A percentile compares a stretch with the other conserved stretches of the same genome.
Conservation (phyloP, 2,888 invertebrate genomes). For the Amphimallon solstitiale region DNA sequence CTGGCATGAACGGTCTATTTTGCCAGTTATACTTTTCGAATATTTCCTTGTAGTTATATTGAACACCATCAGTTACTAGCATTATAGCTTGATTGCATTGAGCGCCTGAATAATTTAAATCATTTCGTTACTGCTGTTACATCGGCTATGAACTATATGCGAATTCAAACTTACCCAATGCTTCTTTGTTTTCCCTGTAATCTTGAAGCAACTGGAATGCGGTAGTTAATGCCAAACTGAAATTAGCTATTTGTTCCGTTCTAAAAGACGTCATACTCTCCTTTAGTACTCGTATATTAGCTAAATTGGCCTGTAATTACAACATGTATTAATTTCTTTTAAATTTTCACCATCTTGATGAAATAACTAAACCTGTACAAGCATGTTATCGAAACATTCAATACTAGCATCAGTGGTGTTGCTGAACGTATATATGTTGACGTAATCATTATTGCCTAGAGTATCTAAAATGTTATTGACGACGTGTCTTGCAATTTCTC, state of each 20-base stretch:
- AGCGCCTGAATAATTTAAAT: slow-evolving; percentile 59
- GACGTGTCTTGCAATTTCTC: slow-evolving; percentile 90
- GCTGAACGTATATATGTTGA: slow-evolving; percentile 94
- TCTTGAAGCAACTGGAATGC: slow-evolving; percentile 85
- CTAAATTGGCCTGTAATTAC: slow-evolving; percentile 79
- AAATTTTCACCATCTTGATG: not conserved
- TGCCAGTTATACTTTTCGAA: slow-evolving; percentile 92
- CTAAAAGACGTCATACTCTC: slow-evolving; percentile 79
- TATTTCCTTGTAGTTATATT: slow-evolving; percentile 91
- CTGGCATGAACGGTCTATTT: slow-evolving; percentile 78
- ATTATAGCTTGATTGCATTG: slow-evolving; percentile 95
- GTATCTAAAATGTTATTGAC: slow-evolving; percentile 93
- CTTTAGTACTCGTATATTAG: slow-evolving; percentile 85
- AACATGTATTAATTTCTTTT: not conserved
- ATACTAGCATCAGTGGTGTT: slow-evolving; percentile 83
- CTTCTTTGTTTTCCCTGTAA: slow-evolving; percentile 51
- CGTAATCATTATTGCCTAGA: slow-evolving; percentile 96
- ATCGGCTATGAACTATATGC: too few species aligned
- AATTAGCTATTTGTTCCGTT: slow-evolving; percentile 93
- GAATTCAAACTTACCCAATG: not conserved
- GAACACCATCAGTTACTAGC: slow-evolving; percentile 98
- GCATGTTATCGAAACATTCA: slow-evolving; percentile 86
- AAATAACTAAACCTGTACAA: slow-evolving; percentile 79
- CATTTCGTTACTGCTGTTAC: too few species aligned
- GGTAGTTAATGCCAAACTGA: slow-evolving; percentile 85